Evolutionary conservation across 1,140 invertebrate genomes (phyloP).

Genomic region (Spodoptera litura): DNA sequence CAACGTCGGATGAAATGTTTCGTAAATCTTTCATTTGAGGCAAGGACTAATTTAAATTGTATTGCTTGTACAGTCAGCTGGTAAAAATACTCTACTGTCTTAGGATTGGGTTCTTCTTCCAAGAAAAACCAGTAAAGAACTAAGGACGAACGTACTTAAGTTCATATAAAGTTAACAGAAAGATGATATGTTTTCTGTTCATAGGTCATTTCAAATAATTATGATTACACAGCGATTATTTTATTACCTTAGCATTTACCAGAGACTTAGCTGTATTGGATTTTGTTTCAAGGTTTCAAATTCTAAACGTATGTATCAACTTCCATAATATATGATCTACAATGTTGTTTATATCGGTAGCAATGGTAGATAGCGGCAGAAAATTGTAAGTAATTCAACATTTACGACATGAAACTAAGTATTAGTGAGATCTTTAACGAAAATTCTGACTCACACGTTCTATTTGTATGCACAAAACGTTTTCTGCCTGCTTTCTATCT

Average conservation of each 20-base stretch:
- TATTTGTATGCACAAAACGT: conserved; percentile 36
- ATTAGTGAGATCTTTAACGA: neutral
- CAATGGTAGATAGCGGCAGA: no score
- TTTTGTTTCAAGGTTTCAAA: neutral
- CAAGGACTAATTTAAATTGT: neutral
- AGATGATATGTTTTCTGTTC: no score
- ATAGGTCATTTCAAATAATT: neutral
- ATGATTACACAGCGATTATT: neutral
- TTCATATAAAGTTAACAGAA: no score
- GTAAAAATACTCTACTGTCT: neutral
- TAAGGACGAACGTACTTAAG: no score
- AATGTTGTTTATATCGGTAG: no score
- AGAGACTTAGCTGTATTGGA: neutral
- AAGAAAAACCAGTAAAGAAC: no score
- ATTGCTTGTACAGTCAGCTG: no score
- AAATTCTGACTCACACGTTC: conserved; percentile 37
- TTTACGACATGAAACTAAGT: conserved; percentile 6
- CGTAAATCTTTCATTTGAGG: conserved; percentile 19
- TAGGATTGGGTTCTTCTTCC: neutral
- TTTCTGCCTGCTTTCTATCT: conserved; percentile 39
- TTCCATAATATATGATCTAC: neutral
- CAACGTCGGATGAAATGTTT: neutral
- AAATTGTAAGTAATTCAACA: neutral
- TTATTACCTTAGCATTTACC: neutral
- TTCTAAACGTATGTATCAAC: neutral